Conservation (phyloP, 2,888 invertebrate genomes). For the Drosophila peninsularis region DNA sequence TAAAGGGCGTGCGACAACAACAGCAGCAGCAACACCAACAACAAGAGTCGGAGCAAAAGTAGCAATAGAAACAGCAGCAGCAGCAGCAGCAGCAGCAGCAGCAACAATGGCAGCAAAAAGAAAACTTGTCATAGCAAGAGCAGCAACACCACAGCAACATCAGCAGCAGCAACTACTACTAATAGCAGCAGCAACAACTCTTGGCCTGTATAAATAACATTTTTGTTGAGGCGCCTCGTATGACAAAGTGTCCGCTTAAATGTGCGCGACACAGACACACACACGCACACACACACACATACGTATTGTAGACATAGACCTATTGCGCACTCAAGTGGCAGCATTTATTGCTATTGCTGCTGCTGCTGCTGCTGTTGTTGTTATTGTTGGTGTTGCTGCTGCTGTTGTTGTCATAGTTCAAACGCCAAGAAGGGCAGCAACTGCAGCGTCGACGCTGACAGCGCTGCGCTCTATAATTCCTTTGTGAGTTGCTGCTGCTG, state of each 20-base stretch:
- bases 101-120: neutral
- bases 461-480: slow-evolving; percentile 43
- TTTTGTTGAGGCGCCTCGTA: slow-evolving; percentile 71
- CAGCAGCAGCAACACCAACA: slow-evolving; percentile 25
- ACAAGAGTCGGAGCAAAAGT: neutral
- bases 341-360: slow-evolving; percentile 50
- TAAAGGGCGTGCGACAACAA: slow-evolving; percentile 35
- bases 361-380: slow-evolving; percentile 20
- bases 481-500: slow-evolving; percentile 30
- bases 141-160: slow-evolving; percentile 20
- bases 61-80: slow-evolving; percentile 18
- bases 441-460: slow-evolving; percentile 33
- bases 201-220: slow-evolving; percentile 67
- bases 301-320: slow-evolving; percentile 26
- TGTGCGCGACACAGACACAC: slow-evolving; percentile 47
- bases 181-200: slow-evolving; percentile 25
- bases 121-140: neutral
- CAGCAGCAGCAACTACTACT: neutral
- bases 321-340: slow-evolving; percentile 71
- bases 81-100: slow-evolving; percentile 3
- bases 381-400: slow-evolving; percentile 8
- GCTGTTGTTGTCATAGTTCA: slow-evolving; percentile 52
- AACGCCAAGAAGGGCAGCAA: slow-evolving; percentile 53
- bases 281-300: slow-evolving; percentile 20
- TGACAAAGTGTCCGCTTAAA: slow-evolving; percentile 75